Base-by-base conservation (phyloP, 2,888 invertebrate species). In the Orthonevra nobilis region DNA sequence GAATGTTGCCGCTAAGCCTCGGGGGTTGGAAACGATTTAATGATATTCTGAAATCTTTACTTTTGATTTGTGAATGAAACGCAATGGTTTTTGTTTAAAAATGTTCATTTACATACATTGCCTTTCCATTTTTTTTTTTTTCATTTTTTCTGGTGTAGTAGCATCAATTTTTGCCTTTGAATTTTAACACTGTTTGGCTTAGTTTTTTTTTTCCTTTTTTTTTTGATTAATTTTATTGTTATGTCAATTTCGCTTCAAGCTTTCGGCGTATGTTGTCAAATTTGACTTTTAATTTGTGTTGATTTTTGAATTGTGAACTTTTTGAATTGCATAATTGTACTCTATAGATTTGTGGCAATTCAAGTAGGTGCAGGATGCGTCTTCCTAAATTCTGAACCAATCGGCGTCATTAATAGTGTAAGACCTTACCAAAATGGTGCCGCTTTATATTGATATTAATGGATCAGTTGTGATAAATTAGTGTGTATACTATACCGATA, bases 1-100 rank as follows among this genome's bases (percentile, higher is more conserved):
- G 60, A 72, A 66, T 72, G 64, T 48, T 32, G 72, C 38, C 28
- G 28, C 42, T 50, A 7, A 26, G 66, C 79, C 79, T 61, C 30
- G 10, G 54, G 79, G 23, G n/a, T n/a, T 66, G 14, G 6, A 10
- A 34, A 15, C 73, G 79, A 79, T 79, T 79, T 79, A 79, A 79
- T 79, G 66, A 66, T 73, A 73, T 66, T 79, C 64, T 48, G 79
- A 60, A 77, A 68, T 79, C 66, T 66, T 26, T 72, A 72, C 64
- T 66, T 73, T 64, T 69, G 63, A 75, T 75, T 75, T 38, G 52
- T 46, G 36, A 77, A 58, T 69, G 63, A 34, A 70, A 58, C n/a
- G 40, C 48, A 68, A 66, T 44, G 73, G 72, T 73, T 72, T n/a
- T n/a, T 66, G 60, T 79, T 73, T 79, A 66, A 50, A 79, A 56